A percentile compares a stretch with the other conserved stretches of the same genome.
These are phyloP conservation scores for Ylistrum balloti DNA, from an alignment of 1,140 invertebrate genomes.

Conservation along the genomic window DNA sequence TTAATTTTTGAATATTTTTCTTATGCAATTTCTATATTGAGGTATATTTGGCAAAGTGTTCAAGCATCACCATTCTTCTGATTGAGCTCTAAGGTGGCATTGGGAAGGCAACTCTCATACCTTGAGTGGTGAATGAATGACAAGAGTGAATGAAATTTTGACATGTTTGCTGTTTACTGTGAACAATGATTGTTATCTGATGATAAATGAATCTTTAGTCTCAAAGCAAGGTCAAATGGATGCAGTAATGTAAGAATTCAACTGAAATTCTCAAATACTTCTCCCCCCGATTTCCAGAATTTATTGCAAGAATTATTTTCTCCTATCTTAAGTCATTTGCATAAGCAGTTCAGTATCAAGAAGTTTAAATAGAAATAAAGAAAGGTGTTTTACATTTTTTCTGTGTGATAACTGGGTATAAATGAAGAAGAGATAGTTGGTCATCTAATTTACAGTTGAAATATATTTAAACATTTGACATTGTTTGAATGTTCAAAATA, in stretches of 20 bases:
- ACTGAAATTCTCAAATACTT: too few relatives aligned
- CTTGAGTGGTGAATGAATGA: constrained; percentile 31
- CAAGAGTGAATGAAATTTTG: constrained; percentile 26
- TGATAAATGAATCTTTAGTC: background rate
- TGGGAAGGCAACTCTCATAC: constrained; percentile 21
- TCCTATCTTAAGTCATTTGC: background rate
- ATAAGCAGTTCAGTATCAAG: too few relatives aligned
- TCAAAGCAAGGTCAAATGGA: background rate
- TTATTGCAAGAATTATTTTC: background rate
- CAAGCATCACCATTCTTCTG: background rate
- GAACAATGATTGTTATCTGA: background rate
- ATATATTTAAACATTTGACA: background rate
- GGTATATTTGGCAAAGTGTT: constrained; percentile 8
- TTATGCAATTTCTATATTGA: background rate
- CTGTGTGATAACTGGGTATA: too few relatives aligned
- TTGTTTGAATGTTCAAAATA: background rate
- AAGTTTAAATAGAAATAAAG: too few relatives aligned
- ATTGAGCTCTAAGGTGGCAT: background rate
- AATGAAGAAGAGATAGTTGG: too few relatives aligned
- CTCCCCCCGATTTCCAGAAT: background rate
- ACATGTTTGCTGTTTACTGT: constrained; percentile 24
- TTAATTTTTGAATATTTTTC: too few relatives aligned
- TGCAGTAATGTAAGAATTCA: background rate
- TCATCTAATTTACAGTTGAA: too few relatives aligned
- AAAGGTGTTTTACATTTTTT: too few relatives aligned